Evolutionary conservation across 2,113 vertebrate species (phyloP).

Genomic region (Dolichotis patagonum): DNA sequence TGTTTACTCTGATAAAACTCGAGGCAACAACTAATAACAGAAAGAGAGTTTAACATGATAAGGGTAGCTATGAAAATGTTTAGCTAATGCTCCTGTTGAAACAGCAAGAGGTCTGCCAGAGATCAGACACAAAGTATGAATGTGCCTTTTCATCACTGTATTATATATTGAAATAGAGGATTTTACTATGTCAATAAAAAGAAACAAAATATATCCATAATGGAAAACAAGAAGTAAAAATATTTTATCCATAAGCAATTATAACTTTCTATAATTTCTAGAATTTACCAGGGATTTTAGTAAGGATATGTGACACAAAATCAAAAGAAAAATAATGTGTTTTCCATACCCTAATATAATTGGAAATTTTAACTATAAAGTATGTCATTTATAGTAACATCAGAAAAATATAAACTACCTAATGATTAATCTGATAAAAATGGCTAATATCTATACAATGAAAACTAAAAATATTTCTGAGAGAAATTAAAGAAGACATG

Average conservation of each 20-base stretch:
- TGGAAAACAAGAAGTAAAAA: neutral
- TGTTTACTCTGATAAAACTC: neutral
- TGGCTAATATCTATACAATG: neutral
- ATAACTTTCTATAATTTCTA: neutral
- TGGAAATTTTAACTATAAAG: neutral
- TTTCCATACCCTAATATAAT: neutral
- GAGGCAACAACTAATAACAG: neutral
- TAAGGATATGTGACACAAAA: neutral
- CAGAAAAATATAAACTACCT: neutral
- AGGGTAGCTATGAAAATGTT: neutral
- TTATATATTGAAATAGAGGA: neutral
- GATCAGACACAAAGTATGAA: neutral
- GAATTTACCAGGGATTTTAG: neutral
- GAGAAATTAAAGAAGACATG: neutral
- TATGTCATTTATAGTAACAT: neutral
- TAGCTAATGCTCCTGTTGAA: neutral
- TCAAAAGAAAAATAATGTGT: neutral
- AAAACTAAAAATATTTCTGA: neutral
- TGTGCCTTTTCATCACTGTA: neutral
- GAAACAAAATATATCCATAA: neutral
- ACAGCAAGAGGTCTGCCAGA: neutral
- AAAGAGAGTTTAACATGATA: neutral
- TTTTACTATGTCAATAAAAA: neutral
- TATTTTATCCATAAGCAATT: neutral
- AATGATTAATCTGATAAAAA: neutral